A percentile compares a stretch with the other conserved stretches of the same genome.
Evolutionary conservation across 1,140 invertebrate species (phyloP).

Genomic region (Tetraneura akinire): DNA sequence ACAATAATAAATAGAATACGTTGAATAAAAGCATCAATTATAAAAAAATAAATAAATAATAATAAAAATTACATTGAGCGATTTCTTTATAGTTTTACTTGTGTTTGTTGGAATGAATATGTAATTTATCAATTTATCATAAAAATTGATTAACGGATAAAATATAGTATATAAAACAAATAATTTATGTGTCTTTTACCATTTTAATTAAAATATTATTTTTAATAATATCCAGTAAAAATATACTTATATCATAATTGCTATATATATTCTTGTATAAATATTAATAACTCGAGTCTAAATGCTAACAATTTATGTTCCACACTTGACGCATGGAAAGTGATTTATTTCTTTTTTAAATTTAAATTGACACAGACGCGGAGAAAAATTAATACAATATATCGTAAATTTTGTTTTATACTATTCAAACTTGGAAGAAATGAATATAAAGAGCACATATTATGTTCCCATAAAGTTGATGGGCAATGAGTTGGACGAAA

Average conservation of each 20-base stretch:
- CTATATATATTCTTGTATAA: constrained; percentile 34
- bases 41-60: constrained; percentile 23
- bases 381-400: neutral
- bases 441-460: constrained; percentile 55
- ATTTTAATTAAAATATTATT: constrained; percentile 5
- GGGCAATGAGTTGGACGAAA: constrained; percentile 56
- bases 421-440: constrained; percentile 37
- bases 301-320: neutral
- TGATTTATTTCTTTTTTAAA: neutral
- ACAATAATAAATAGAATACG: constrained; percentile 19
- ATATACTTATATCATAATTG: constrained; percentile 29
- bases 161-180: neutral
- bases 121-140: constrained; percentile 12
- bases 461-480: constrained; percentile 59
- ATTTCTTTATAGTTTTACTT: neutral
- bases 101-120: constrained; percentile 39
- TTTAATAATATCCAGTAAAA: constrained; percentile 27
- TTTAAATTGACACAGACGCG: constrained; percentile 10
- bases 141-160: constrained; percentile 3
- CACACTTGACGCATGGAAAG: neutral
- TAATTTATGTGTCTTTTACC: neutral
- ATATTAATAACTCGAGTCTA: constrained; percentile 14
- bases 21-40: constrained; percentile 37
- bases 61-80: constrained; percentile 39
- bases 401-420: neutral